Conservation (phyloP, 2,113 vertebrate species). For the Callorhinus ursinus region DNA sequence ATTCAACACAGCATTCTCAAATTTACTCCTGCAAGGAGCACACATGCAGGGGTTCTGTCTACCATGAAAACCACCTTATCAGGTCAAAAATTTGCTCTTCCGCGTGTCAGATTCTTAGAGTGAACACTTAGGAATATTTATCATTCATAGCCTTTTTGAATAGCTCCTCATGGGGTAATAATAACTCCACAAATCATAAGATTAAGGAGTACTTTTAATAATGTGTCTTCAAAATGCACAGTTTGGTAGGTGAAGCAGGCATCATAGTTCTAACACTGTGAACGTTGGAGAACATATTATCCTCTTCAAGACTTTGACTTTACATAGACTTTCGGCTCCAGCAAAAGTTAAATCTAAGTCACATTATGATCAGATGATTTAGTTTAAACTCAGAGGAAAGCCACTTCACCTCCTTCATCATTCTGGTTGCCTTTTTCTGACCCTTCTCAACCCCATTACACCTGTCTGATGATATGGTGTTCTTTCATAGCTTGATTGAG, state of each 20-base stretch:
- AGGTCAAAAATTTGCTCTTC: not conserved
- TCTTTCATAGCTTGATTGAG: constrained; percentile 71
- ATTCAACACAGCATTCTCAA: not conserved
- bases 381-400: constrained; percentile 46
- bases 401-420: constrained; percentile 45
- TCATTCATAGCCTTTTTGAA: not conserved
- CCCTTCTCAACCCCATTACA: constrained; percentile 56
- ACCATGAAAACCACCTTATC: not conserved
- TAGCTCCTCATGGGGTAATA: not conserved
- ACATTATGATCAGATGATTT: constrained; percentile 59
- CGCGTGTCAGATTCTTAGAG: not conserved
- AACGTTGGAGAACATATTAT: not conserved
- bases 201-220: not conserved
- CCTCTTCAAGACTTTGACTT: constrained; percentile 13
- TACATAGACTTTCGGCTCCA: not conserved
- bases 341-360: constrained; percentile 30
- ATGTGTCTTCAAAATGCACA: not conserved
- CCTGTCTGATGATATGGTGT: constrained; percentile 47
- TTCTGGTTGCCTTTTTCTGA: constrained; percentile 20
- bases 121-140: not conserved
- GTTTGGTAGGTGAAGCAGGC: not conserved
- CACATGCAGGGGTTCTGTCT: not conserved
- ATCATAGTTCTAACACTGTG: not conserved
- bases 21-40: not conserved
- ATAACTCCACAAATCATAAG: not conserved